Evolutionary conservation across 2,888 invertebrate species (phyloP).

Genomic region (Chironomus riparius): DNA sequence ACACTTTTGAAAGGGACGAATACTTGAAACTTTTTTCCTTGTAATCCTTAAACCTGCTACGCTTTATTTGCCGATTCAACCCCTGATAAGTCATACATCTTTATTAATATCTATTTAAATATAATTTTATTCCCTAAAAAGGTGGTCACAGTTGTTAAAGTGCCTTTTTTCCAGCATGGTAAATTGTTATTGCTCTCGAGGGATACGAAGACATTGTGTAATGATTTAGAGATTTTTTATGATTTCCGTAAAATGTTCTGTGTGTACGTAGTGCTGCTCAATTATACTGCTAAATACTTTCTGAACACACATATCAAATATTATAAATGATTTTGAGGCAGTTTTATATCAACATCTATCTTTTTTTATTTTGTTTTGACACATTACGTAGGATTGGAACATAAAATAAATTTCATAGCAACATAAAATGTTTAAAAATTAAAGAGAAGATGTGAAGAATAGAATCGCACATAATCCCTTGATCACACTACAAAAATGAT

Average conservation of each 20-base stretch:
- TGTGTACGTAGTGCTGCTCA: not conserved
- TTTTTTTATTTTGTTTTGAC: no score
- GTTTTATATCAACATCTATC: no score
- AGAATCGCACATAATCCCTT: slow-evolving; percentile 11
- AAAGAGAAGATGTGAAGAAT: not conserved
- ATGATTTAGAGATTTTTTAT: slow-evolving; percentile 22
- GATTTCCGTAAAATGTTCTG: not conserved
- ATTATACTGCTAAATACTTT: slow-evolving; percentile 4
- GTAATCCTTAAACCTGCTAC: not conserved
- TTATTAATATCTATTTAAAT: slow-evolving; percentile 27
- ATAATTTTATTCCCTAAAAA: slow-evolving; percentile 21
- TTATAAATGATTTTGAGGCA: slow-evolving; percentile 12
- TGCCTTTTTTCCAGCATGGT: not conserved
- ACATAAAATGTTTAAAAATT: not conserved
- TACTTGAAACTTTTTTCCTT: not conserved
- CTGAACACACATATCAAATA: not conserved
- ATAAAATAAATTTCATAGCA: no score
- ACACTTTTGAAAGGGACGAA: not conserved
- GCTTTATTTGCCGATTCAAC: not conserved
- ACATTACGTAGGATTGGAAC: no score
- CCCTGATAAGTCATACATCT: slow-evolving; percentile 21
- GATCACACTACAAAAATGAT: slow-evolving; percentile 21
- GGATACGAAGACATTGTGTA: slow-evolving; percentile 2
- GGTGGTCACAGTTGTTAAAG: slow-evolving; percentile 27
- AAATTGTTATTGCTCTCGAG: slow-evolving; percentile 27